Conservation (phyloP, 2,888 invertebrate species). For the Ichneumon xanthorius region DNA sequence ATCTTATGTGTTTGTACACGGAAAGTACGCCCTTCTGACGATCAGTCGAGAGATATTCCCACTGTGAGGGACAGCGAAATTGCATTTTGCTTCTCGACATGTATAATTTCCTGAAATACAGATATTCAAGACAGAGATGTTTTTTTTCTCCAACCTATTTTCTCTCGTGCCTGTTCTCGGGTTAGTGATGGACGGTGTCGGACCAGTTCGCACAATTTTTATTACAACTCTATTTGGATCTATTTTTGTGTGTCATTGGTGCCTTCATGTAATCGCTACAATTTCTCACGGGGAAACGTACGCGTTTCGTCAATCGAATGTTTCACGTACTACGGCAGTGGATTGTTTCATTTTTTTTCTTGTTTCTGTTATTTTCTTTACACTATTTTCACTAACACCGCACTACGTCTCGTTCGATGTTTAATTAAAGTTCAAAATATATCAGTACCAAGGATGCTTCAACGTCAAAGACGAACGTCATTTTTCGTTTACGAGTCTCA, state of each 20-base stretch:
- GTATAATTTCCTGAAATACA: not conserved
- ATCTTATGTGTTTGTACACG: too few relatives aligned
- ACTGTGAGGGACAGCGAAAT: not conserved
- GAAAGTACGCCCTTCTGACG: not conserved
- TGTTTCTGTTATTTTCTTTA: not conserved
- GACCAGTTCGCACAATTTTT: not conserved
- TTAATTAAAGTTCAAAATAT: too few relatives aligned
- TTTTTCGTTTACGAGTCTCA: not conserved
- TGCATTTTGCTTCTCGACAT: not conserved
- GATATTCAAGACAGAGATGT: not conserved
- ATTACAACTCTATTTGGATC: not conserved
- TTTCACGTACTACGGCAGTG: not conserved
- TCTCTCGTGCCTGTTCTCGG: not conserved
- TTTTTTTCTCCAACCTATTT: not conserved
- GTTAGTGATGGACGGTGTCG: not conserved
- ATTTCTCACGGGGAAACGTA: too few relatives aligned
- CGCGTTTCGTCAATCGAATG: too few relatives aligned
- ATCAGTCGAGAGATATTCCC: not conserved
- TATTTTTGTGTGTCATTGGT: not conserved
- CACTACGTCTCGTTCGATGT: too few relatives aligned
- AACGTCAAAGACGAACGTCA: too few relatives aligned
- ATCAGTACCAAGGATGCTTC: too few relatives aligned
- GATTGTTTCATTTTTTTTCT: not conserved
- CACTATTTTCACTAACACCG: too few relatives aligned
- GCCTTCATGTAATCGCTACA: too few relatives aligned